These are phyloP conservation scores for Drosophila demipolita DNA, from an alignment of 2,888 invertebrate genomes.

Conservation along the genomic window DNA sequence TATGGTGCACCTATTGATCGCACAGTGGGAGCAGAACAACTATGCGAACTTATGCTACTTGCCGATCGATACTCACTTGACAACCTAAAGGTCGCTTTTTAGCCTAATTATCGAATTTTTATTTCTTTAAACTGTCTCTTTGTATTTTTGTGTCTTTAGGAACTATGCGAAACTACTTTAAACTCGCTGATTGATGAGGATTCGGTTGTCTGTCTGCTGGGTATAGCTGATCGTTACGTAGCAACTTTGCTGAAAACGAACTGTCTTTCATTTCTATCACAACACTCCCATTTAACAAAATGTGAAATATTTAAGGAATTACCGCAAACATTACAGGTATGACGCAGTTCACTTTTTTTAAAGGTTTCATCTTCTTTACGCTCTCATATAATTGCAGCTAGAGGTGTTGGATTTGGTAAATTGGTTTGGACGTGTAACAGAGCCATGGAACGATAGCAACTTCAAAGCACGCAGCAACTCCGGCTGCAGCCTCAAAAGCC, in stretches of 20 bases:
- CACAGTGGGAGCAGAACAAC: constrained; percentile 86
- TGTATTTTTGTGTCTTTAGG: constrained; percentile 76
- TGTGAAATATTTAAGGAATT: constrained; percentile 82
- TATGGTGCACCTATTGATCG: constrained; percentile 88
- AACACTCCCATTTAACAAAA: constrained; percentile 80
- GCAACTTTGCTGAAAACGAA: constrained; percentile 84
- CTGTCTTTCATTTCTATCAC: constrained; percentile 83
- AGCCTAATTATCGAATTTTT: too few species aligned
- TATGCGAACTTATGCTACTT: constrained; percentile 88
- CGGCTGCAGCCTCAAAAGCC: constrained; percentile 82
- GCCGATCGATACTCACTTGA: constrained; percentile 88
- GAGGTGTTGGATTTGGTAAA: constrained; percentile 83
- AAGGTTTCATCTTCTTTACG: not conserved
- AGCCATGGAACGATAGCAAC: constrained; percentile 81
- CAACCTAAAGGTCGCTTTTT: constrained; percentile 86
- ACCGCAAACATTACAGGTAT: constrained; percentile 80
- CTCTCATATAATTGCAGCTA: constrained; percentile 51
- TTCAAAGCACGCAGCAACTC: constrained; percentile 76
- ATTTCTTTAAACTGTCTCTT: not conserved
- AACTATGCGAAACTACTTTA: constrained; percentile 88
- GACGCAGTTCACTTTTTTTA: not conserved
- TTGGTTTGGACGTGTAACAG: constrained; percentile 83
- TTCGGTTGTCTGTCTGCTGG: constrained; percentile 88
- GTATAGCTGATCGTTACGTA: constrained; percentile 89
- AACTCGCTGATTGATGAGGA: constrained; percentile 88